Base-by-base conservation (phyloP, 2,888 invertebrate species). In the Torymus tubicola region DNA sequence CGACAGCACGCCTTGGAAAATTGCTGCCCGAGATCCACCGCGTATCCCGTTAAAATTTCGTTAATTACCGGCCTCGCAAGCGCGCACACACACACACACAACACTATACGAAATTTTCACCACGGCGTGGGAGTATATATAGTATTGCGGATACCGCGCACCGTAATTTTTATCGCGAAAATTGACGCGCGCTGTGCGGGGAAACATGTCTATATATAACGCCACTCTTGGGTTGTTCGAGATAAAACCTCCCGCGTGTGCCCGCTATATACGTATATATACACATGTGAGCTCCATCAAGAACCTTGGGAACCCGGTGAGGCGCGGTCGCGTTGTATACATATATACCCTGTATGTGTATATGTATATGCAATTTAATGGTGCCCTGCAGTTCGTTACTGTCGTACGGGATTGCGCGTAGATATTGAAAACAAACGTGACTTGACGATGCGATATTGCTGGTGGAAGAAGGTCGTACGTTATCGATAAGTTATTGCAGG, bases 81-180 rank as follows among this genome's bases (percentile, higher is more conserved):
- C 18, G 21, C 50, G 8, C 70, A n/a, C n/a, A n/a, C n/a, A n/a
- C n/a, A n/a, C n/a, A n/a, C n/a, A n/a, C n/a, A n/a, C n/a, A n/a
- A 0, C 31, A 2, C 31, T 0, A 0, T 53, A 72, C 63, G 72
- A 72, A 72, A 63, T 63, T 65, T 67, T 52, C 55, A 11, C 57
- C 21, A 58, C 55, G 14, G 50, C 21, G 67, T 67, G 74, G 74
- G 67, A 67, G 74, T 50, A 8, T 31, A 31, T 31, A 31, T 31
- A 31, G 31, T 31, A 8, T 3, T 2, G 3, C 3, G 24, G 2
- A 24, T 24, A 24, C 24, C 3, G 24, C 24, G 24, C 24, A 24
- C 61, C 10, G 71, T 21, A 65, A 74, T 74, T 74, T 60, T 74
- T 74, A 74, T 74, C 65, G 58, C 24, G 57, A 74, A 74, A 65